phyloP scores from a whole-genome alignment of 2,888 invertebrate species.

The Temnothorax ravouxi region DNA sequence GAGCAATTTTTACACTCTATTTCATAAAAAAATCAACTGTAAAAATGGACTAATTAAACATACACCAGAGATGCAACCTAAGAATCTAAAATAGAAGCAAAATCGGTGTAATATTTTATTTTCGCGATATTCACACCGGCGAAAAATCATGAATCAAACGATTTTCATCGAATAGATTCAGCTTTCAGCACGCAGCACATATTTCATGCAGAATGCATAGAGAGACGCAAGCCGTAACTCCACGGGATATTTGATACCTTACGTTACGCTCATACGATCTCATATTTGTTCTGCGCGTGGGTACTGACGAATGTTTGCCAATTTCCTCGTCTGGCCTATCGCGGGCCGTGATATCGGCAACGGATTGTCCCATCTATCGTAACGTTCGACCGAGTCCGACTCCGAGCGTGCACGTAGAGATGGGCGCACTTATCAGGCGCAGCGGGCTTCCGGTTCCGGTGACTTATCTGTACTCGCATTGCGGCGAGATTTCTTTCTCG shows the following conservation, averaged over 20 bases:
- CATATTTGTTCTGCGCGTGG: conserved; percentile 38
- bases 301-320: conserved; percentile 55
- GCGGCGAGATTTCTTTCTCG: conserved; percentile 40
- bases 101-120: neutral
- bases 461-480: conserved; percentile 62
- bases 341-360: conserved; percentile 44
- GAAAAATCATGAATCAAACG: conserved; percentile 22
- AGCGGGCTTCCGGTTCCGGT: conserved; percentile 67
- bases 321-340: conserved; percentile 58
- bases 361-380: conserved; percentile 52
- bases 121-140: neutral
- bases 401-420: conserved; percentile 14
- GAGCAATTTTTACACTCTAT: neutral
- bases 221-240: conserved; percentile 2
- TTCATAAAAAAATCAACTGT: neutral
- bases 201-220: conserved; percentile 2
- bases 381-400: conserved; percentile 44
- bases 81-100: neutral
- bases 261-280: conserved; percentile 19
- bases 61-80: neutral
- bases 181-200: conserved; percentile 28
- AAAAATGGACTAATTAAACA: neutral
- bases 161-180: conserved; percentile 19
- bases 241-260: conserved; percentile 34
- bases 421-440: conserved; percentile 57